Conservation (phyloP, 1,140 invertebrate genomes). For the Drosophila ananassae region DNA sequence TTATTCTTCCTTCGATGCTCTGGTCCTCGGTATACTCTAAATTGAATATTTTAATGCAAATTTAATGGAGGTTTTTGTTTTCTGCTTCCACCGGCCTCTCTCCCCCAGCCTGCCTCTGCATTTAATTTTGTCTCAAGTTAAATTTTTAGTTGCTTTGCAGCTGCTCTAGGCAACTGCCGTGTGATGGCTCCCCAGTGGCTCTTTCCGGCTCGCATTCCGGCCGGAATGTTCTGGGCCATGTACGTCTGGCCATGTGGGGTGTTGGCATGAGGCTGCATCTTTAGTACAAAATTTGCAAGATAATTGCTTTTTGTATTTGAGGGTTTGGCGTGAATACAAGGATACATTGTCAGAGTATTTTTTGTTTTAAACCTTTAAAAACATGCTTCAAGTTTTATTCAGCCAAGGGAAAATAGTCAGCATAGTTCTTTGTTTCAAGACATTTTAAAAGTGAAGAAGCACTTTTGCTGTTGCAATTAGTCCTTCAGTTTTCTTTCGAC, state of each 20-base stretch:
- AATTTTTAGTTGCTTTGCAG: conserved; percentile 26
- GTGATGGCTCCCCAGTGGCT: conserved; percentile 40
- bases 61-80: conserved; percentile 69
- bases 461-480: not conserved
- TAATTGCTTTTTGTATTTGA: conserved; percentile 29
- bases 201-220: conserved; percentile 27
- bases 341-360: conserved; percentile 2
- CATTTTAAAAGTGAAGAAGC: not conserved
- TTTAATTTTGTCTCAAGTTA: conserved; percentile 66
- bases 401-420: too few relatives aligned
- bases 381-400: too few relatives aligned
- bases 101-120: conserved; percentile 38
- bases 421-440: too few relatives aligned
- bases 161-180: conserved; percentile 9
- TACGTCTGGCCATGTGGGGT: conserved; percentile 19
- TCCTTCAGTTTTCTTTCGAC: conserved; percentile 7
- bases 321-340: conserved; percentile 12
- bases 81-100: conserved; percentile 5
- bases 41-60: conserved; percentile 81
- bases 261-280: conserved; percentile 23
- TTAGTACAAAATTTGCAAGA: conserved; percentile 38
- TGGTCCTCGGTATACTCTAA: conserved; percentile 28
- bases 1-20: not conserved
- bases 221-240: conserved; percentile 14
- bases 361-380: conserved; percentile 3